phyloP scores from a whole-genome alignment of 2,797 vertebrate genomes.

The Selene dorsalis region DNA sequence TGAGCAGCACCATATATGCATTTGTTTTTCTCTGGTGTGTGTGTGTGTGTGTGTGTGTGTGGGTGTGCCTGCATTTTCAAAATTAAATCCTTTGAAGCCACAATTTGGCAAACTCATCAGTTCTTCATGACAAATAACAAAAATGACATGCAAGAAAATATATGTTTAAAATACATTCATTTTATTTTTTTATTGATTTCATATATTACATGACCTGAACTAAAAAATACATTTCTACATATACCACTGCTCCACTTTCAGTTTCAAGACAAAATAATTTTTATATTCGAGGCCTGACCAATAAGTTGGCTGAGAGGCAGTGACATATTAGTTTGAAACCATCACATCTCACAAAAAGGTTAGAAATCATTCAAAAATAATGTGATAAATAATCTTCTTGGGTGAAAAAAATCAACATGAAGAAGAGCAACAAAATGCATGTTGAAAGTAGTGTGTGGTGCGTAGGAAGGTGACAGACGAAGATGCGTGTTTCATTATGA shows the following conservation, averaged over 20 bases:
- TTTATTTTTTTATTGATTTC: background rate
- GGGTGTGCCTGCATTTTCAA: background rate
- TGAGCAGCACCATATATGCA: background rate
- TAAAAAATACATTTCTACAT: constrained; percentile 8
- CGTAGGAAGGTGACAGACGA: background rate
- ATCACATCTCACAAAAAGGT: background rate
- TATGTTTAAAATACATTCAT: background rate
- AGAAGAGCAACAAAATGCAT: constrained; percentile 24
- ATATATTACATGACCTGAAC: constrained; percentile 10
- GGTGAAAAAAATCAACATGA: constrained; percentile 4
- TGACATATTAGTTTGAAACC: background rate
- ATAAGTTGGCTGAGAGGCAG: background rate
- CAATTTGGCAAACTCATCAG: background rate
- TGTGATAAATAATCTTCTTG: background rate
- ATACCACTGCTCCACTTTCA: constrained; percentile 2
- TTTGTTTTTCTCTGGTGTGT: constrained; percentile 7
- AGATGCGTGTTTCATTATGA: background rate
- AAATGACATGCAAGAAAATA: background rate
- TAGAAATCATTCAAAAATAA: background rate
- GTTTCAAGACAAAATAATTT: constrained; percentile 5
- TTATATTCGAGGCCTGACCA: background rate
- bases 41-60: background rate
- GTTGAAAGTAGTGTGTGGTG: background rate
- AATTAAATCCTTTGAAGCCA: background rate
- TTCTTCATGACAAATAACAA: constrained; percentile 35